A percentile compares a stretch with the other conserved stretches of the same genome.
Conservation (phyloP, 1,140 invertebrate genomes). For the Zaprionus lachaisei region DNA sequence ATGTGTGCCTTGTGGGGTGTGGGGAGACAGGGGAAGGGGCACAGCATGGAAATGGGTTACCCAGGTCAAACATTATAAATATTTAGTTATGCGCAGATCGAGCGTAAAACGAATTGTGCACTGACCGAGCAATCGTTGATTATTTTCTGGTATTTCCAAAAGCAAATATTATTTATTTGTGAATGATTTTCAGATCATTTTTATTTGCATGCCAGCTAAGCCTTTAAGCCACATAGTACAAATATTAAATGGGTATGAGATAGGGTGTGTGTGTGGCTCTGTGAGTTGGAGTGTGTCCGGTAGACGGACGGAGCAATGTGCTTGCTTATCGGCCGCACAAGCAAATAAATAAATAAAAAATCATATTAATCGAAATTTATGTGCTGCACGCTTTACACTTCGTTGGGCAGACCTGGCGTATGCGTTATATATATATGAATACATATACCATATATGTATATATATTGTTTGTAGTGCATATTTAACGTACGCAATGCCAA, state of each 20-base stretch:
- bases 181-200: conserved; percentile 60
- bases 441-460: conserved; percentile 18
- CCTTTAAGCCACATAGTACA: conserved; percentile 54
- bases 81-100: conserved; percentile 47
- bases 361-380: conserved; percentile 67
- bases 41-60: neutral
- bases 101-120: conserved; percentile 61
- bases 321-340: conserved; percentile 28
- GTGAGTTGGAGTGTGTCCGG: neutral
- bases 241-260: conserved; percentile 13
- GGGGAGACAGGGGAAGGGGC: neutral
- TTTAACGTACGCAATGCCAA: conserved; percentile 14
- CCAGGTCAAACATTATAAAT: conserved; percentile 37
- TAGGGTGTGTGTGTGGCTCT: neutral
- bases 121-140: conserved; percentile 61
- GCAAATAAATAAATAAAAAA: conserved; percentile 33
- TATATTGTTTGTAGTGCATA: conserved; percentile 28
- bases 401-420: conserved; percentile 32
- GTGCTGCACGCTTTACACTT: conserved; percentile 37
- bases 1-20: neutral
- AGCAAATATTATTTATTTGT: conserved; percentile 56
- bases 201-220: conserved; percentile 64
- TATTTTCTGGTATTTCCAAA: conserved; percentile 13
- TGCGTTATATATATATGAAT: conserved; percentile 18
- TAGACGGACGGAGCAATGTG: neutral